Base-by-base conservation (phyloP, 2,797 vertebrate genomes). In the Todus mexicanus region DNA sequence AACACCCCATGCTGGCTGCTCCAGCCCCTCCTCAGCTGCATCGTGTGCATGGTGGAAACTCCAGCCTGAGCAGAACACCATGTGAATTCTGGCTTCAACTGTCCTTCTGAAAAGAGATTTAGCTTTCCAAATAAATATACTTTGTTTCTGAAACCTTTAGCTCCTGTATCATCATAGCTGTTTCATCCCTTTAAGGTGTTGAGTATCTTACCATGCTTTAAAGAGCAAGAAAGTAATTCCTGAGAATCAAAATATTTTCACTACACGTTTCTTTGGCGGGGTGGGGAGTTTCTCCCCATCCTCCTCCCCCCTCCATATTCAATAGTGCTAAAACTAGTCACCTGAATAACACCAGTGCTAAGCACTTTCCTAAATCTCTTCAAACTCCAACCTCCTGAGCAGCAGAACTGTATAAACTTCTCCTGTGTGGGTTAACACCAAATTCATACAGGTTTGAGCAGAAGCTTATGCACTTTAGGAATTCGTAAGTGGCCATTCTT, bases 81-180 rank as follows among this genome's bases (percentile, higher is more conserved):
- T 3, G 0, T 12, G 7, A 64, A 25, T 45, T 71, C 14, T 50
- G 33, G 15, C 16, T 84, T 82, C 35, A 70, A 66, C 31, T 5
- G 3, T 6, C 5, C 51, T 75, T 73, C 59, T 56, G 1, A n/a
- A 57, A 37, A 73, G 9, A 84, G 5, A 87, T 82, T 51, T 43
- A 11, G 6, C 26, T 65, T 90, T 53, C 15, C n/a, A 82, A 51
- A 68, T 56, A 35, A 47, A 29, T 43, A 4, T 4, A 7, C 57
- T 83, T 64, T 48, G 10, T 27, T 85, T 38, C 22, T 4, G 5
- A 69, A 4, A 53, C 5, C 53, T 35, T 8, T 11, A 37, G 2
- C 6, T 27, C 14, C n/a, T n/a, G n/a, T n/a, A n/a, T n/a, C n/a
- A n/a, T n/a, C 14, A 5, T 12, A 48, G 25, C 16, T 12, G 1